Base-by-base conservation (phyloP, 2,797 vertebrate genomes). In the Vultur gryphus region DNA sequence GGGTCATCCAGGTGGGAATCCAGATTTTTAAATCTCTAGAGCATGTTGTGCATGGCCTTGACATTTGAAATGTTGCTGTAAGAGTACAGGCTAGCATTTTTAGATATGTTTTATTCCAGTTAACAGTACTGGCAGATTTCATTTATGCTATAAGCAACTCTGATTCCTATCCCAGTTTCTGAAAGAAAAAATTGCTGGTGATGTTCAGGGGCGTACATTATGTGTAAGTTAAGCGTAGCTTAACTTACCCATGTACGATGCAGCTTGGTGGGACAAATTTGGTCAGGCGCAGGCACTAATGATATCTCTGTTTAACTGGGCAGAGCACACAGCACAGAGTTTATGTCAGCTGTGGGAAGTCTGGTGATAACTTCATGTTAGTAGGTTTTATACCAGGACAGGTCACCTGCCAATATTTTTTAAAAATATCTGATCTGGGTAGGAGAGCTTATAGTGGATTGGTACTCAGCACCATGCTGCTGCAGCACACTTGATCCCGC, bases 201-300 rank as follows among this genome's bases (percentile, higher is more conserved):
- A 26, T 35, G 39, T 85, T 69, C 41, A 55, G 46, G 33, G 37
- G 2, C 10, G 10, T 16, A 16, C 11, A 3, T 84, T 20, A 46
- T 2, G 5, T 44, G 4, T 52, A 71, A 64, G 7, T 4, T 48
- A 71, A 64, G 15, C 18, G n/a, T 43, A 70, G 12, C 7, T 77
- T 66, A 31, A n/a, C n/a, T n/a, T 89, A 33, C 4, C 43, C 12
- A 1, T 1, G 9, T 71, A 4, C 0, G 2, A 23, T 84, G 49
- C 18, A 11, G 6, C 29, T 88, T 23, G 2, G 11, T 70, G 52
- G 41, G 31, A 81, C 37, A 70, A 29, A 58, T 1, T 0, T 5
- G 9, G 52, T 72, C 48, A 59, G 28, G n/a, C 41, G 41, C 33
- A 44, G 52, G n/a, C 7, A 4, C 19, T 24, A 29, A 26, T 18